Percentiles rank a stretch among this genome's conserved stretches.
These are phyloP conservation scores for Oceanites oceanicus DNA, from an alignment of 2,113 vertebrate genomes.

Conservation along the genomic window DNA sequence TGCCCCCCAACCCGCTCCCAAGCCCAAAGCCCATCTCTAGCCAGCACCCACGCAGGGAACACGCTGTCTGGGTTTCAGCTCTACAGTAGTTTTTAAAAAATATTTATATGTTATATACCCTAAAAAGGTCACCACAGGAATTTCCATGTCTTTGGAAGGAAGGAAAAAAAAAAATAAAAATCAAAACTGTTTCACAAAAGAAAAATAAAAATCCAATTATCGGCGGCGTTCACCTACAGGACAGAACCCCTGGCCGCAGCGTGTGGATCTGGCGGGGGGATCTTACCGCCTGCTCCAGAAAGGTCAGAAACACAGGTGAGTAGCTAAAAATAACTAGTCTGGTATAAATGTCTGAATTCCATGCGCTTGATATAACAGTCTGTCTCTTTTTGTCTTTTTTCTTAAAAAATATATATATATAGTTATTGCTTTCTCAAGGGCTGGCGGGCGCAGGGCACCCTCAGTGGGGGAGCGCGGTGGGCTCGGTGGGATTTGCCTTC, in stretches of 20 bases:
- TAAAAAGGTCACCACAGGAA: slow-evolving; percentile 69
- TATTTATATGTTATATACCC: slow-evolving; percentile 25
- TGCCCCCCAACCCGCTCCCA: rapidly evolving
- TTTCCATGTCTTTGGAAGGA: slow-evolving; percentile 46
- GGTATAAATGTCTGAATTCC: slow-evolving; percentile 66
- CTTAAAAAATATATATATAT: slow-evolving; percentile 68
- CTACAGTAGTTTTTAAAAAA: slow-evolving; percentile 69
- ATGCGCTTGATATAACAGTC: slow-evolving; percentile 56
- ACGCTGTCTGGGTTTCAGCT: slow-evolving; percentile 1
- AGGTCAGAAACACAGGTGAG: slow-evolving; percentile 53
- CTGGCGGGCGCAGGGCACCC: background rate
- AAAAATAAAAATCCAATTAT: slow-evolving; percentile 10
- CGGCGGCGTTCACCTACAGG: background rate
- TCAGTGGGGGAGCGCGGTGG: slow-evolving; percentile 74
- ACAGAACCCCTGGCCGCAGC: background rate
- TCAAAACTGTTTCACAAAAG: background rate
- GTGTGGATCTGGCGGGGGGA: background rate
- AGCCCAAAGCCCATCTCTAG: background rate
- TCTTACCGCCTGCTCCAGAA: slow-evolving; percentile 18
- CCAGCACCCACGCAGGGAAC: background rate
- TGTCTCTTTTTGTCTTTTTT: slow-evolving; percentile 33
- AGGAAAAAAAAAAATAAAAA: background rate
- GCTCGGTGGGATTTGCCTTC: slow-evolving; percentile 80
- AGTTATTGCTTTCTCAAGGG: slow-evolving; percentile 83
- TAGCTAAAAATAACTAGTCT: slow-evolving; percentile 71